Conservation (phyloP, 1,140 invertebrate genomes). For the Centruroides vittatus region DNA sequence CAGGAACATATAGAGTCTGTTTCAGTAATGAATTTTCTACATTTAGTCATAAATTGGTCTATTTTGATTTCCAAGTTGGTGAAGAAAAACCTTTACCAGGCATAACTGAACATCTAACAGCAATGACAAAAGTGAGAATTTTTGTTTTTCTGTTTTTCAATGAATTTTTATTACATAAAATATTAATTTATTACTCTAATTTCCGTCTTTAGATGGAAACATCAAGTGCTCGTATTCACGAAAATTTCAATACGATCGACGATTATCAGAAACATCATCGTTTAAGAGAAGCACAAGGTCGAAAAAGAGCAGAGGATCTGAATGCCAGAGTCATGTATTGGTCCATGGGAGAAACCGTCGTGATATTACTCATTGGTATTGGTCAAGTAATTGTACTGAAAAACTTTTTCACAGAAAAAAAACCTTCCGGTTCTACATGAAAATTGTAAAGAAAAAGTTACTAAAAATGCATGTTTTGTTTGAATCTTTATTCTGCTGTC, state of each 20-base stretch:
- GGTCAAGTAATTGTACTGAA: slow-evolving; percentile 83
- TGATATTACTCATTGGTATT: slow-evolving; percentile 67
- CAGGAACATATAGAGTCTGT: slow-evolving; percentile 71
- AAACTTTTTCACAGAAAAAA: slow-evolving; percentile 88
- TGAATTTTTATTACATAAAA: neutral
- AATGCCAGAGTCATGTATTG: slow-evolving; percentile 85
- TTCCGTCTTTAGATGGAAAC: slow-evolving; percentile 61
- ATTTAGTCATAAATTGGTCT: slow-evolving; percentile 98
- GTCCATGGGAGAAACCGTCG: slow-evolving; percentile 75
- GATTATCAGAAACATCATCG: slow-evolving; percentile 96
- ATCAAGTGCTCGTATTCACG: slow-evolving; percentile 73
- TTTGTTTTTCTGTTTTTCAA: no score
- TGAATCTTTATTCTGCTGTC: no score
- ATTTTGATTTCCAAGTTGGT: slow-evolving; percentile 95
- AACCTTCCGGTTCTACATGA: slow-evolving; percentile 16
- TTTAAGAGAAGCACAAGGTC: slow-evolving; percentile 78
- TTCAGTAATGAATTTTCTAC: slow-evolving; percentile 99
- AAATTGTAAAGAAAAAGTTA: no score
- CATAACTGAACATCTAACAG: slow-evolving; percentile 74
- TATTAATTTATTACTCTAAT: neutral
- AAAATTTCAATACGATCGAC: slow-evolving; percentile 65
- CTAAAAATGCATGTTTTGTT: no score
- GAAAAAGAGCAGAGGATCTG: slow-evolving; percentile 87
- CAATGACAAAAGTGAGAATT: slow-evolving; percentile 73
- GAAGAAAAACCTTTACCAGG: slow-evolving; percentile 75